Evolutionary conservation across 2,797 vertebrate species (phyloP), one percentile per base, ranked within the genome.

Genomic region (Chromis chromis): DNA sequence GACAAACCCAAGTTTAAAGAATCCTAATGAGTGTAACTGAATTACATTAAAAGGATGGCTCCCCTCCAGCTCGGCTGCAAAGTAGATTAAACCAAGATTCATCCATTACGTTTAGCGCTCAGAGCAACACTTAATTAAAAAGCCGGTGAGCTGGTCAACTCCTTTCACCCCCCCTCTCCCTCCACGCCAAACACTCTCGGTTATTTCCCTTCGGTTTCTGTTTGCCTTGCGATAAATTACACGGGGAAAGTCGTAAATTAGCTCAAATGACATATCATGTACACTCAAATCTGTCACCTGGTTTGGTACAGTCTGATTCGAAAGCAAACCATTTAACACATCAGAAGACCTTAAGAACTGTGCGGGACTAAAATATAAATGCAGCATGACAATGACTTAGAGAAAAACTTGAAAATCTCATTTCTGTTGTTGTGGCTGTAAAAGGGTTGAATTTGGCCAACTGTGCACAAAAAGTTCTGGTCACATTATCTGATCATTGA

Each of bases 51-150:
- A 86, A 58, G 63, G 50, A 81, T 88, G 88, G 89, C 83, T 86
- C 74, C 56, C 63, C 39, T 90, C 89, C 91, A 91, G 88, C 73
- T 74, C 68, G 56, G 66, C 81, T 81, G 71, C 74, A 86, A 86
- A 91, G 82, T 90, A 83, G 85, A 93, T 93, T 91, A 91, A 91
- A 90, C 44, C 70, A 69, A 59, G 59, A 78, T 58, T n/a, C 82
- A 85, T 92, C 81, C 73, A 89, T 91, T 85, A 87, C 17, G 40
- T 70, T 84, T 55, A 79, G 48, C 21, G 42, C 65, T 79, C 57
- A 82, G 70, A 86, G 85, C 50, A 70, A 78, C 71, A 82, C 73
- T 90, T 92, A 76, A 93, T 94, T 87, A 90, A 90, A 90, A 90
- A 79, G 57, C 62, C 53, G 81, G 56, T 42, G 58, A 74, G 74